Evolutionary conservation across 2,797 vertebrate species (phyloP), one percentile per base, ranked within the genome.

Genomic region (Ispidina picta): DNA sequence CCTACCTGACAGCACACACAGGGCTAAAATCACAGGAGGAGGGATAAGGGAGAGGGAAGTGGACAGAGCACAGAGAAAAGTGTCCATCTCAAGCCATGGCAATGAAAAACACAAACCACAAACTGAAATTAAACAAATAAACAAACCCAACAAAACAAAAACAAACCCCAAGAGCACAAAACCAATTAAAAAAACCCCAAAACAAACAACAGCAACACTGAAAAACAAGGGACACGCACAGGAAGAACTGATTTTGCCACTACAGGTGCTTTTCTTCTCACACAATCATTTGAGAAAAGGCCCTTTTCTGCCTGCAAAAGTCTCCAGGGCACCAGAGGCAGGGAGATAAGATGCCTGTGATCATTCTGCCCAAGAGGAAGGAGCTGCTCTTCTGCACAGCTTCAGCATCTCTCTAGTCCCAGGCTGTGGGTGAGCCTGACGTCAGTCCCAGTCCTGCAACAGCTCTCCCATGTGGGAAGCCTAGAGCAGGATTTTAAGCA

Each of bases 351-450:
- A 77, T 85, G 55, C 51, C 60, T 60, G 68, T 69, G 65, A 78
- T 79, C 79, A 46, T 83, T 88, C 31, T 89, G 77, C 73, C 60
- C 3, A 2, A 93, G 28, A 83, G 88, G 90, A 83, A 83, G 20
- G 31, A 90, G 56, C 88, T 91, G 89, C 77, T 76, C 13, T 18
- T 59, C 62, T 29, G 68, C 35, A 76, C 13, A 7, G 66, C 79
- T 89, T 81, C 71, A 71, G 86, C 71, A 79, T 48, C 39, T 73
- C 92, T 58, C 44, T 59, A 75, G 86, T 75, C 56, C 62, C 49
- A 35, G 69, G 89, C 70, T 76, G 80, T 78, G 69, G 93, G 90
- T 21, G 44, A 84, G 62, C 39, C 41, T 89, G 91, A 96, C 26
- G 6, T 92, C 82, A 80, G 72, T 71, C 78, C 81, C 78, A 43